phyloP scores from a whole-genome alignment of 2,113 vertebrate genomes.

The Barnardius zonarius region DNA sequence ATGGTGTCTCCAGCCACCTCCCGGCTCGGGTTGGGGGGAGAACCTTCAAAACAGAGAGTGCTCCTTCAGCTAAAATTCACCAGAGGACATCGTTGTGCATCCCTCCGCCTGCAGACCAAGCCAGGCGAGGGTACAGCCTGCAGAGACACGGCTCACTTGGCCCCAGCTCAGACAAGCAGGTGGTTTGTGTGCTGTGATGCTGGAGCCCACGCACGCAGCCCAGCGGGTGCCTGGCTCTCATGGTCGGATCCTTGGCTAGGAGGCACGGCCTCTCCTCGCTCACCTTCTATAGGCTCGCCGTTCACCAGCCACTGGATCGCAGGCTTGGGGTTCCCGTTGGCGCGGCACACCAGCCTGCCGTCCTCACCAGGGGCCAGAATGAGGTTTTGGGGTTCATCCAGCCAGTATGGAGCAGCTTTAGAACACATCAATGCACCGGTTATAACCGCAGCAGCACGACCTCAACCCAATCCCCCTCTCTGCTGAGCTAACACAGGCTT shows the following conservation, averaged over 20 bases:
- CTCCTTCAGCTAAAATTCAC: not conserved
- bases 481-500: not conserved
- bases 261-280: not conserved
- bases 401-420: conserved; percentile 95
- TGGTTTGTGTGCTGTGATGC: not conserved
- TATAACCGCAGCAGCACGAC: not conserved
- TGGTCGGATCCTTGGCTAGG: not conserved
- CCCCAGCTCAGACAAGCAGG: accelerated
- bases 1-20: conserved; percentile 88
- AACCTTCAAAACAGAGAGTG: conserved; percentile 41
- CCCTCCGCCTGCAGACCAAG: not conserved
- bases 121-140: accelerated
- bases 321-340: conserved; percentile 94
- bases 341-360: conserved; percentile 89
- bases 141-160: not conserved
- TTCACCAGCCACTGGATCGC: conserved; percentile 91
- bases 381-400: conserved; percentile 89
- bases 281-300: conserved; percentile 86
- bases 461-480: not conserved
- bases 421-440: not conserved
- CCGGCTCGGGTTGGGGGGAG: conserved; percentile 79
- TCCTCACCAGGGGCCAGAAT: conserved; percentile 91
- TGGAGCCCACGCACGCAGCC: accelerated
- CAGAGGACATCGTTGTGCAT: accelerated
- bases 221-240: not conserved